A percentile compares a stretch with the other conserved stretches of the same genome.
These are phyloP conservation scores for Caenorhabditis afra DNA, from an alignment of 2,888 invertebrate genomes.

Conservation along the genomic window DNA sequence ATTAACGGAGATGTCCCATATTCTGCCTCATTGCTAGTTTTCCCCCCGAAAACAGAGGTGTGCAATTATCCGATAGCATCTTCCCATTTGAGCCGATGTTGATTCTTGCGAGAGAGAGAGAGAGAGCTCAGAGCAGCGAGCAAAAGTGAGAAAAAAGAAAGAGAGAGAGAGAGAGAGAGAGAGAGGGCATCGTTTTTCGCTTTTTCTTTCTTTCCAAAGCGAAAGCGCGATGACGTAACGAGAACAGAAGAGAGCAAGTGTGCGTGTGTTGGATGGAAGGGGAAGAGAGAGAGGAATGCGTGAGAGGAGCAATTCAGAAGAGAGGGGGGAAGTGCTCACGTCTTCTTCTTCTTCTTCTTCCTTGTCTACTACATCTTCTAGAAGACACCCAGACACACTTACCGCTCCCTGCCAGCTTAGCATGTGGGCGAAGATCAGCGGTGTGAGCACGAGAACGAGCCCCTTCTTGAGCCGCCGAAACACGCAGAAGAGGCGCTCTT, in stretches of 20 bases:
- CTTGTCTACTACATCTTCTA: no score
- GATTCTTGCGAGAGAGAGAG: no score
- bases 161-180: conserved; percentile 11
- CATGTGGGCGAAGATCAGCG: conserved; percentile 63
- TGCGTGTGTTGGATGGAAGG: no score
- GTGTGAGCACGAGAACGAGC: conserved; percentile 66
- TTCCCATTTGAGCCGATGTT: no score
- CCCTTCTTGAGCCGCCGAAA: conserved; percentile 55
- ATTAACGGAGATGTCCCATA: background rate
- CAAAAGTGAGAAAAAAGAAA: conserved; percentile 3
- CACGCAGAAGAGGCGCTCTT: conserved; percentile 41
- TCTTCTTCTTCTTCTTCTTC: no score
- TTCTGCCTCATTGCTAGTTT: no score
- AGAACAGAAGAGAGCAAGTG: conserved; percentile 53
- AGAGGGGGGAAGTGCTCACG: no score
- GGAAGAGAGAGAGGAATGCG: conserved; percentile 22
- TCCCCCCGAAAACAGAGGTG: no score
- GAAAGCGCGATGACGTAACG: conserved; percentile 29
- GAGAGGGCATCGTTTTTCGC: no score
- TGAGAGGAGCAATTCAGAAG: conserved; percentile 34
- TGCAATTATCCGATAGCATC: no score
- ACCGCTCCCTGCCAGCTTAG: conserved; percentile 49
- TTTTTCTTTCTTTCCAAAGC: background rate
- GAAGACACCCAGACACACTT: background rate
- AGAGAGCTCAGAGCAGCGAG: background rate